Percentiles rank a stretch among this genome's conserved stretches.
Evolutionary conservation across 2,888 invertebrate genomes (phyloP).

Genomic region (Drosophila longiperda): DNA sequence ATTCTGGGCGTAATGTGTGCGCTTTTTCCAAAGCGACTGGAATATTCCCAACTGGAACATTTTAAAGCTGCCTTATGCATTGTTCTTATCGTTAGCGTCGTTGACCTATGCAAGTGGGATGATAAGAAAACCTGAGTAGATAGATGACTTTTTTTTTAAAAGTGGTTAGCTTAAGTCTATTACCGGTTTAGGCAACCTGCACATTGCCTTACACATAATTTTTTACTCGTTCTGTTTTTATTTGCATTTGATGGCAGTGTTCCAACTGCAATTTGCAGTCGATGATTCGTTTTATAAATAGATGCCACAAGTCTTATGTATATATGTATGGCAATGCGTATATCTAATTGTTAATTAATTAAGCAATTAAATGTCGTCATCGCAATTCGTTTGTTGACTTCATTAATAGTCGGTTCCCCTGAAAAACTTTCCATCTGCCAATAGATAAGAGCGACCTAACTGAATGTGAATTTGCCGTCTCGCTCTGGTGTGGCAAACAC

Average conservation of each 20-base stretch:
- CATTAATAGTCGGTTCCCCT: slow-evolving; percentile 10
- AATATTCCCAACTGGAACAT: slow-evolving; percentile 27
- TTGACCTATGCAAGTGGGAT: slow-evolving; percentile 59
- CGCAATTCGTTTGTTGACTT: slow-evolving; percentile 56
- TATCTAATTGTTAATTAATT: slow-evolving; percentile 22
- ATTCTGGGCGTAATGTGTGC: slow-evolving; percentile 21
- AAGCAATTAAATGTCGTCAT: slow-evolving; percentile 59
- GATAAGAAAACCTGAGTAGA: slow-evolving; percentile 52
- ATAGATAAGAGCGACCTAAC: not conserved
- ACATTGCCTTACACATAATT: not conserved
- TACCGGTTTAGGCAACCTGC: slow-evolving; percentile 53
- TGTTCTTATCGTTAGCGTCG: slow-evolving; percentile 37
- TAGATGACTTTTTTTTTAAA: slow-evolving; percentile 8
- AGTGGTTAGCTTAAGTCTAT: not conserved
- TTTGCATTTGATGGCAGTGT: slow-evolving; percentile 56
- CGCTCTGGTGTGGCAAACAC: slow-evolving; percentile 20
- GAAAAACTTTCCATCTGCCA: not conserved
- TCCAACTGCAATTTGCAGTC: slow-evolving; percentile 67
- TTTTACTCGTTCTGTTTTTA: slow-evolving; percentile 16
- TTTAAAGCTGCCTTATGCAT: slow-evolving; percentile 13
- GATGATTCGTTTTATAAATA: slow-evolving; percentile 35
- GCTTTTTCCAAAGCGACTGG: slow-evolving; percentile 1
- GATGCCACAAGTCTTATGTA: not conserved
- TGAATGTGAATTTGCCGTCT: not conserved
- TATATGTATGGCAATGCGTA: slow-evolving; percentile 14